Base-by-base conservation (phyloP, 2,797 vertebrate species). In the Falco novaeseelandiae region DNA sequence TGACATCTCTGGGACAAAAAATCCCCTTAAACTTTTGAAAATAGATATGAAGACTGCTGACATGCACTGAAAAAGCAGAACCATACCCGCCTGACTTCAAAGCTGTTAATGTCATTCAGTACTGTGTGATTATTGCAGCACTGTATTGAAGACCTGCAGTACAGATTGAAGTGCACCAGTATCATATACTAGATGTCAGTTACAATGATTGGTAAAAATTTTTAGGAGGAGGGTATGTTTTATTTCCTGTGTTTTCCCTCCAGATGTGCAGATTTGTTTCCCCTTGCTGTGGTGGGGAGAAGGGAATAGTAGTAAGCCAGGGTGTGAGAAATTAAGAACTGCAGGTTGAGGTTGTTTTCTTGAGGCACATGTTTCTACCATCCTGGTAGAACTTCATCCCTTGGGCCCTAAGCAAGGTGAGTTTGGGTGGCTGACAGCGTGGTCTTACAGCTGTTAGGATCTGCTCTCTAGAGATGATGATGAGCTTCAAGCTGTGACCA, bases 361-460 rank as follows among this genome's bases (percentile, higher is more conserved):
- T 6, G 16, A 71, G 10, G 32, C 9, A 0, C 3, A 0, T 25
- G 49, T 40, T 63, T 44, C 59, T 65, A 17, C 51, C 21, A 2
- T 10, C 13, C 36, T 15, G 40, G 34, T 42, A 42, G 40, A 42
- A 42, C 40, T 42, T 42, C 22, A 3, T 54, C 46, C 40, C 20
- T n/a, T 20, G 44, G 76, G 59, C 27, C 73, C 79, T 1, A 3
- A 63, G 20, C 34, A 3, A 14, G 36, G 14, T 2, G 26, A 12
- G 26, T 32, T 40, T 9, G 27, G 34, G 54, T 25, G 40, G 18
- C 13, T 5, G 25, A 12, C 10, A 6, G 19, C 25, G 40, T 40
- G 62, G 26, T 19, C 54, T 44, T 29, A 7, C 11, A 48, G 59
- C 40, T 55, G 11, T 9, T n/a, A 6, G 57, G 26, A 14, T 9